Conservation (phyloP, 53 echinoderm and acorn worm genomes). For the Paracentrotus lividus region DNA sequence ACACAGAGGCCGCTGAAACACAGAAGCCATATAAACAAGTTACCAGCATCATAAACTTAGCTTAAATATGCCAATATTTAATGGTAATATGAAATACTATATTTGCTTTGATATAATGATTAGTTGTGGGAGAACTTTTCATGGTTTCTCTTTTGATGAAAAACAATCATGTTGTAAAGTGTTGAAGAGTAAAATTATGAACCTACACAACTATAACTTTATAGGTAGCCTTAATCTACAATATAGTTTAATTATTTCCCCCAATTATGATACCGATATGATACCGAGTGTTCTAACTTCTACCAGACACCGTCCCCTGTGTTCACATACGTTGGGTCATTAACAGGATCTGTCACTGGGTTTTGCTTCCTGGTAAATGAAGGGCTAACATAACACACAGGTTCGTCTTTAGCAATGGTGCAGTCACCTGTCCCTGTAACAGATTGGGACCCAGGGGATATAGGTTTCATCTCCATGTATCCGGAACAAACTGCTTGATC, state of each 20-base stretch:
- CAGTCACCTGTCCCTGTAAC: background rate
- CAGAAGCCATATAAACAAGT: no score
- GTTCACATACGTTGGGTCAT: background rate
- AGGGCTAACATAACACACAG: background rate
- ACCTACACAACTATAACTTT: no score
- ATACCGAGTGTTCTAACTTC: background rate
- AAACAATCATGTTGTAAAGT: no score
- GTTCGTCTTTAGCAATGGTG: background rate
- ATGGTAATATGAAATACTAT: no score
- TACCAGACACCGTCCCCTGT: background rate
- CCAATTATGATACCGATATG: background rate
- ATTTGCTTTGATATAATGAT: no score
- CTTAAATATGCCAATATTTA: no score
- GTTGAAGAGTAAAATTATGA: no score
- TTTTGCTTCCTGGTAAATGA: background rate
- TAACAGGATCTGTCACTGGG: background rate
- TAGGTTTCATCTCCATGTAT: background rate
- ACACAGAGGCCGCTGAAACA: no score
- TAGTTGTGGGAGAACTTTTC: no score
- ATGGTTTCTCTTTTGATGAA: no score
- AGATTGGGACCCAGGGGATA: background rate
- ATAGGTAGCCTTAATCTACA: no score
- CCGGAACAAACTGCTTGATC: background rate
- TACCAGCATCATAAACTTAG: no score
- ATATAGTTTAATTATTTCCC: background rate